These are phyloP conservation scores for Brachystomella parvula DNA, from an alignment of 1,140 invertebrate species.

Conservation along the genomic window DNA sequence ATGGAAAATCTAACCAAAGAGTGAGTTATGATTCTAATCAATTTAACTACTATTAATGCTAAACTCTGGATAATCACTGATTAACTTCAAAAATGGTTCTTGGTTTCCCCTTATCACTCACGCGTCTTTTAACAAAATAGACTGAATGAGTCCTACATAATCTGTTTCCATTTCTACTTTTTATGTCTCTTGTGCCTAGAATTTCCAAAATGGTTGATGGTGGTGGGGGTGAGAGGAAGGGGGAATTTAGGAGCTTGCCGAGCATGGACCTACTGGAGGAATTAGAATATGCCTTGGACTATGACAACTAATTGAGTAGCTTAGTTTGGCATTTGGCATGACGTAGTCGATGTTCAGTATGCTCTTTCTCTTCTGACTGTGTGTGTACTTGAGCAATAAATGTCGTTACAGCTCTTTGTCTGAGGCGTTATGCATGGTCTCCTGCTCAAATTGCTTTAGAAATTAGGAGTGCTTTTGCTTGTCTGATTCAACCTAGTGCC, in stretches of 20 bases:
- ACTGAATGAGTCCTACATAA: too few species aligned
- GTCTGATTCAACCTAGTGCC: too few species aligned
- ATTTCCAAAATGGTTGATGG: neutral
- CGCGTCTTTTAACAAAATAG: too few species aligned
- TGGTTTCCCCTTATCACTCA: too few species aligned
- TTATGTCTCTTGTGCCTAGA: neutral
- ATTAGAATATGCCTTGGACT: neutral
- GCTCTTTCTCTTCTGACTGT: neutral
- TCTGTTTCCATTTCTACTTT: too few species aligned
- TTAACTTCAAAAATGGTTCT: neutral
- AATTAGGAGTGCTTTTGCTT: too few species aligned
- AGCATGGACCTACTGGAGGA: conserved; percentile 5
- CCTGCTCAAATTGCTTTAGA: too few species aligned
- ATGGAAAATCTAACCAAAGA: conserved; percentile 80
- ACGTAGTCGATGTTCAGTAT: neutral
- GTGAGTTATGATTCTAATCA: conserved; percentile 46
- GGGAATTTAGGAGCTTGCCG: neutral
- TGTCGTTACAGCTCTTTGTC: too few species aligned
- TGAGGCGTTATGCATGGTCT: too few species aligned
- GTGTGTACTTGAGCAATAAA: too few species aligned
- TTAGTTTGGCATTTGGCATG: too few species aligned
- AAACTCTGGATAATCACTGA: neutral
- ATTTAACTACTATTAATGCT: too few species aligned
- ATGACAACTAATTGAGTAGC: conserved; percentile 1
- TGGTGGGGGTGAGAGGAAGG: conserved; percentile 2